Conservation (phyloP, 2,888 invertebrate species). For the Apomyelois bistriatella region DNA sequence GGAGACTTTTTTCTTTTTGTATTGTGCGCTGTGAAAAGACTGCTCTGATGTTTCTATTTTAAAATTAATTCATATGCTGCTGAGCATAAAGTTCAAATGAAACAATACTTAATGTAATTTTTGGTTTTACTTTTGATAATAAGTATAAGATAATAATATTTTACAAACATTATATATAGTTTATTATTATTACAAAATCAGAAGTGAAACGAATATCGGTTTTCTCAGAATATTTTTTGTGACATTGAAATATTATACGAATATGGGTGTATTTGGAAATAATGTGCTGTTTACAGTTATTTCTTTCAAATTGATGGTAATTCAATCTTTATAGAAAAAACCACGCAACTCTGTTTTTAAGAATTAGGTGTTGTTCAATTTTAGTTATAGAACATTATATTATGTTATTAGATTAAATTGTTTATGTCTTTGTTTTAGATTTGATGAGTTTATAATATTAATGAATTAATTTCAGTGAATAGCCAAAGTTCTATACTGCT, state of each 20-base stretch:
- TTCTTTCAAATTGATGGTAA: background rate
- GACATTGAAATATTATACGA: too few relatives aligned
- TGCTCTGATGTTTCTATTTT: background rate
- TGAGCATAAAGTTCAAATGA: background rate
- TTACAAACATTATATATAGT: too few relatives aligned
- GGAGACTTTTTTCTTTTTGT: too few relatives aligned
- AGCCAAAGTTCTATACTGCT: slow-evolving; percentile 48
- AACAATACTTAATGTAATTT: background rate
- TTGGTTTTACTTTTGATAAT: too few relatives aligned
- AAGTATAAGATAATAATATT: too few relatives aligned
- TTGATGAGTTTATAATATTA: slow-evolving; percentile 57
- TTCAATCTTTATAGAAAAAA: background rate
- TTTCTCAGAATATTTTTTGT: too few relatives aligned
- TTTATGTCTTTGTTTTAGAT: slow-evolving; percentile 70
- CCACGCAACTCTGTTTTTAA: background rate
- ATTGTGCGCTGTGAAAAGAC: slow-evolving; percentile 5
- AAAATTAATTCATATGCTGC: background rate
- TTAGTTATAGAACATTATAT: slow-evolving; percentile 49
- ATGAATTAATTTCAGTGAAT: slow-evolving; percentile 39
- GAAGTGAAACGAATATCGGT: too few relatives aligned
- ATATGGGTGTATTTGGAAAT: background rate
- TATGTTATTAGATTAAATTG: slow-evolving; percentile 65
- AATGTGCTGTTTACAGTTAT: background rate
- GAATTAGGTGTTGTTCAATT: slow-evolving; percentile 30
- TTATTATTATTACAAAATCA: too few relatives aligned